Conservation (phyloP, 2,888 invertebrate species). For the Andrena camellia region DNA sequence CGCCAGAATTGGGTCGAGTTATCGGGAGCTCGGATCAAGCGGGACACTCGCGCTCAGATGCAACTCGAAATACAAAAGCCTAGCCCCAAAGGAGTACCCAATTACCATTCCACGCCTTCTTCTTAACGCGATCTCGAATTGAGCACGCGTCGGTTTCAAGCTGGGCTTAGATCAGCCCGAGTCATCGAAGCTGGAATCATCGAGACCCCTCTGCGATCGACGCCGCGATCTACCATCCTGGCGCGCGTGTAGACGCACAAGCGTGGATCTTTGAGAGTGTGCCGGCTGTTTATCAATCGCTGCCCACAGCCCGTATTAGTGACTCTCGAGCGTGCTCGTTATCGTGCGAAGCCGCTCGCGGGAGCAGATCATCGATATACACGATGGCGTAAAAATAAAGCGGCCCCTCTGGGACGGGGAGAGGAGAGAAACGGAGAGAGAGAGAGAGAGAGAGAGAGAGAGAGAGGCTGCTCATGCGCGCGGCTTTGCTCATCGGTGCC, state of each 20-base stretch:
- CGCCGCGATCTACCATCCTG: constrained; percentile 1
- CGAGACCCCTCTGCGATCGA: background rate
- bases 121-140: too few species aligned
- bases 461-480: constrained; percentile 26
- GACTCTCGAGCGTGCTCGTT: constrained; percentile 59
- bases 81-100: too few species aligned
- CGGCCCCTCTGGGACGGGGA: constrained; percentile 11
- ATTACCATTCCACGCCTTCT: too few species aligned
- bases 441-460: background rate
- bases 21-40: too few species aligned
- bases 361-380: constrained; percentile 67
- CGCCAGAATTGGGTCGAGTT: too few species aligned
- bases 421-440: background rate
- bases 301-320: constrained; percentile 63
- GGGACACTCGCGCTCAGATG: too few species aligned
- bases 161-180: too few species aligned
- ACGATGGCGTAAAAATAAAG: constrained; percentile 69
- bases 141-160: too few species aligned
- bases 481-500: constrained; percentile 16
- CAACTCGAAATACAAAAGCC: too few species aligned
- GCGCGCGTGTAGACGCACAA: background rate
- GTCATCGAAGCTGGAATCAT: too few species aligned
- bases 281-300: constrained; percentile 66
- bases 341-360: constrained; percentile 58
- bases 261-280: constrained; percentile 9